phyloP scores from a whole-genome alignment of 2,113 vertebrate species.

The Osmerus mordax region DNA sequence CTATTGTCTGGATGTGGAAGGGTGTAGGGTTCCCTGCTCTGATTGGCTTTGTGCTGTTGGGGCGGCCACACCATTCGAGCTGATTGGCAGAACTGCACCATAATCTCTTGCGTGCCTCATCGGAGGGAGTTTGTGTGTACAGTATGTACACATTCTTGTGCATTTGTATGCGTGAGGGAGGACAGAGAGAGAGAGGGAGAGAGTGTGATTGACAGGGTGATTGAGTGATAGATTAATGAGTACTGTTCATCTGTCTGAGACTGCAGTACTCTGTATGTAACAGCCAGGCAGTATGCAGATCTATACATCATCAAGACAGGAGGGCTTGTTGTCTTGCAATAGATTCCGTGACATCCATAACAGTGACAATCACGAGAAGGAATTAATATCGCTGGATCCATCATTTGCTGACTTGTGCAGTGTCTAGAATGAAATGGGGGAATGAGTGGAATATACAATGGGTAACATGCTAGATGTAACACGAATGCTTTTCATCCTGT shows the following conservation, averaged over 20 bases:
- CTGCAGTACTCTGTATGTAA: slow-evolving; percentile 46
- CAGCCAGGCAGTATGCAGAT: slow-evolving; percentile 44
- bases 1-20: slow-evolving; percentile 28
- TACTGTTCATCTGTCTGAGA: slow-evolving; percentile 42
- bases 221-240: slow-evolving; percentile 54
- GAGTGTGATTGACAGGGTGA: slow-evolving; percentile 45
- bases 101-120: no score
- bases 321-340: background rate
- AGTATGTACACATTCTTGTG: background rate
- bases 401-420: no score
- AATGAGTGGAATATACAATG: no score
- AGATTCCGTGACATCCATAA: no score
- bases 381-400: no score
- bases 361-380: no score
- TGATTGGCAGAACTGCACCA: no score
- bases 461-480: no score
- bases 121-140: no score
- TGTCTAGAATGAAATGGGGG: no score
- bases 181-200: background rate
- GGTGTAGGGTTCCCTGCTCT: slow-evolving; percentile 10
- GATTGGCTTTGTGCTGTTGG: slow-evolving; percentile 15
- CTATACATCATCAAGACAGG: background rate
- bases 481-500: no score
- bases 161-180: background rate
- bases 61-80: no score